phyloP scores from a whole-genome alignment of 2,888 invertebrate species.

The Leistus spinibarbis region DNA sequence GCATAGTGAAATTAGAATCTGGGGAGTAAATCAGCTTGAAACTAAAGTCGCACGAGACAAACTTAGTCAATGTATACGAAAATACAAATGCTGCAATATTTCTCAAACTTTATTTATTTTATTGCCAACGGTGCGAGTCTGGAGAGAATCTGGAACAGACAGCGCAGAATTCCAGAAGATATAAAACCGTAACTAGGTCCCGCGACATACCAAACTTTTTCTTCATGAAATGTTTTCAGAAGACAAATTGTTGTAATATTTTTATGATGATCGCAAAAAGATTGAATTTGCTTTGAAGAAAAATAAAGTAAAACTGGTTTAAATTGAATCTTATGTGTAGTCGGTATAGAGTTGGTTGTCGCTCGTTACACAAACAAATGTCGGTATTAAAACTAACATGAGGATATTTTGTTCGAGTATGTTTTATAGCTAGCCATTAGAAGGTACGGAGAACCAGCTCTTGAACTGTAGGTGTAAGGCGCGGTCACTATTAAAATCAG shows the following conservation, averaged over 20 bases:
- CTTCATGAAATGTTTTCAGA: not conserved
- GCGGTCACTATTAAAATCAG: constrained; percentile 5
- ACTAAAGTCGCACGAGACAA: too few relatives aligned
- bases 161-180: not conserved
- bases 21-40: too few relatives aligned
- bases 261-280: not conserved
- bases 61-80: too few relatives aligned
- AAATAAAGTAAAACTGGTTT: not conserved
- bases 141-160: not conserved
- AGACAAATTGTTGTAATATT: not conserved
- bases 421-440: constrained; percentile 4
- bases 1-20: too few relatives aligned
- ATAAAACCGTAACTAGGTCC: not conserved
- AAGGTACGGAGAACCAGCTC: not conserved
- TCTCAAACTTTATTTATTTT: not conserved
- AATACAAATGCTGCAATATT: not conserved
- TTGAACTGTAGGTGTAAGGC: constrained; percentile 8
- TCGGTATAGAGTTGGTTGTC: not conserved
- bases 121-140: not conserved
- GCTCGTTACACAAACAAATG: not conserved
- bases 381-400: not conserved
- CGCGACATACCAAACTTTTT: not conserved
- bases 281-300: not conserved
- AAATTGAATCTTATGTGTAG: not conserved
- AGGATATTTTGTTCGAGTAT: constrained; percentile 1